Evolutionary conservation across 2,113 vertebrate genomes (phyloP), one percentile per base, ranked within the genome.

Genomic region (Psittacula cyanocephala): DNA sequence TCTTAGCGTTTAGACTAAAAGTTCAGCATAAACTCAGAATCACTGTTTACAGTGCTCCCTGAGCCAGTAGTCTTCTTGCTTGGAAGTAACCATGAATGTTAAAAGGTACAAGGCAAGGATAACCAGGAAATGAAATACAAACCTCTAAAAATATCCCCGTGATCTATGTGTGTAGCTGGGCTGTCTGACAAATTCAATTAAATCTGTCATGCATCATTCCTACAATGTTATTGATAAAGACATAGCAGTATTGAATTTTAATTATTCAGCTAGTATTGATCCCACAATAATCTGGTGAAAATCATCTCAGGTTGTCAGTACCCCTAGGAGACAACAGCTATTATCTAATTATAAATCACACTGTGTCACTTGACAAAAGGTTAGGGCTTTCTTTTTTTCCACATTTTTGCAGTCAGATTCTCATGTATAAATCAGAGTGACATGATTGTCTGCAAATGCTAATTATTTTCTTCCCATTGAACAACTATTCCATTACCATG

Each of bases 201-300:
- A 97, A 97, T 94, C 93, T 96, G 96, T 97, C 97, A 98, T 98
- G 97, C 96, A 98, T 98, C 98, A 98, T 98, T 98, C 95, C 96
- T 91, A 96, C 94, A 97, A 96, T 93, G 93, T 98, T 98, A 98
- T 98, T 97, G 98, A 98, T 97, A 98, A 84, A 98, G 96, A 98
- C 94, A 86, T 95, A 90, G 96, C 88, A 96, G 92, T 97, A 98
- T 98, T 85, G 95, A 97, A 98, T 98, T 98, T 98, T 98, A 98
- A 98, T 98, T 98, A 98, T 98, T 98, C 97, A 98, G 97, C 94
- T 95, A 63, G 91, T 97, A 98, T 98, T 93, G 98, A 98, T 98
- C 95, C 79, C 89, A 95, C 96, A 91, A 98, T 98, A 98, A 98
- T 98, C 96, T 95, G 96, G 95, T 91, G 95, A 98, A 97, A 98